Evolutionary conservation across 2,888 invertebrate genomes (phyloP).

Genomic region (Malthinus flaveolus): DNA sequence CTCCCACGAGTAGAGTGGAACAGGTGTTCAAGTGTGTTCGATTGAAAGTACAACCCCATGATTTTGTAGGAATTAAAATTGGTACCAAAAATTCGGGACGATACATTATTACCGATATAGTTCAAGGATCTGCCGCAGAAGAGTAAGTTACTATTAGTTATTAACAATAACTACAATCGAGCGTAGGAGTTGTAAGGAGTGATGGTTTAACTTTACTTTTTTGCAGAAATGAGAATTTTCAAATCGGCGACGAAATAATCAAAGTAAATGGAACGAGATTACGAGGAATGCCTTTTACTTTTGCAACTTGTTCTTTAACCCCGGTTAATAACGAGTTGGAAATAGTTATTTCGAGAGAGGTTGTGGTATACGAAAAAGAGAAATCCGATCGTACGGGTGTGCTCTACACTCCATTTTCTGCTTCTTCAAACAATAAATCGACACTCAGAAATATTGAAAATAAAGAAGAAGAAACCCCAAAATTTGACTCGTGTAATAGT

Average conservation of each 20-base stretch:
- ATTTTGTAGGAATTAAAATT: conserved; percentile 43
- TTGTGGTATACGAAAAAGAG: conserved; percentile 12
- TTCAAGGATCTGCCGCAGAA: conserved; percentile 56
- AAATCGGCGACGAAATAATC: conserved; percentile 86
- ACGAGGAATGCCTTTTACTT: conserved; percentile 69
- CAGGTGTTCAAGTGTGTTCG: conserved; percentile 48
- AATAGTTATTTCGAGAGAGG: conserved; percentile 48
- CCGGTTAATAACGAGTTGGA: conserved; percentile 53
- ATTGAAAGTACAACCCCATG: conserved; percentile 37
- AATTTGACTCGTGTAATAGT: neutral
- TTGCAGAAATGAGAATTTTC: conserved; percentile 76
- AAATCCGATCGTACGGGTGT: conserved; percentile 8
- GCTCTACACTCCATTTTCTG: conserved; percentile 29
- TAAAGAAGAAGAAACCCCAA: neutral
- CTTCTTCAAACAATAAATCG: conserved; percentile 1
- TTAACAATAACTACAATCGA: too few relatives aligned
- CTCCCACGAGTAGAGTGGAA: conserved; percentile 27
- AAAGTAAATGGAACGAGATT: conserved; percentile 84
- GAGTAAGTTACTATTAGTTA: conserved; percentile 48
- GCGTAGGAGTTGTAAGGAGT: too few relatives aligned
- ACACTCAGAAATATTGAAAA: neutral
- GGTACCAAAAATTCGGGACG: conserved; percentile 35
- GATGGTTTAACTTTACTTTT: neutral
- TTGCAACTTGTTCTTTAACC: conserved; percentile 57
- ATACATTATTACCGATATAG: conserved; percentile 57